Base-by-base conservation (phyloP, 2,113 vertebrate species). In the Zapornia atra region DNA sequence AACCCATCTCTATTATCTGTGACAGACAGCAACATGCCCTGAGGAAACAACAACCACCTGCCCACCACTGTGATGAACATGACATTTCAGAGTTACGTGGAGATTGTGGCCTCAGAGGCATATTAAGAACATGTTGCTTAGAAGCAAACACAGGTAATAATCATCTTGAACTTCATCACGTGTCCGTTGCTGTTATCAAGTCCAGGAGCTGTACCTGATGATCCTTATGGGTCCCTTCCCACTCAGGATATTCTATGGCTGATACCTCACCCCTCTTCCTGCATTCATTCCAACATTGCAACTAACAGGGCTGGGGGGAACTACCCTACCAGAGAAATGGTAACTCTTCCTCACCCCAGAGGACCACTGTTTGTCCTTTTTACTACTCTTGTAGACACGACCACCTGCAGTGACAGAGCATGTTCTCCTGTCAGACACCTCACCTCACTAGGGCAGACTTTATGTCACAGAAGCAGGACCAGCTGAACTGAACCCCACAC, bases 161-260 rank as follows among this genome's bases (percentile, higher is more conserved):
- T 24, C n/a, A 66, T 7, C 24, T 48, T 50, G 20, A 72, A 56
- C 9, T 34, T 21, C n/a, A 79, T 7, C 2, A 1, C 1, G 1
- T 34, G 36, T 34, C 29, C 22, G 48, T 25, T 64, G 5, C 44
- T 46, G 44, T 46, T 46, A 46, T 9, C 17, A 46, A 46, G 44
- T 46, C 17, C 44, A 46, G 44, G 44, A 46, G 44, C 15, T 46
- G 44, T 7, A 46, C 44, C 9, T 46, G 44, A 46, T 9, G 44
- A 46, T 46, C 44, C 44, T 46, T 46, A 46, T 18, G 17, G 16
- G 44, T 46, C 44, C 44, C 44, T 46, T 46, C 44, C 44, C 44
- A 46, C 42, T 44, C 42, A 44, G 42, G 15, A 44, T 46, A 46
- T 46, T 19, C 44, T 18, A 46, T 46, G 44, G 4, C 44, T 46